Evolutionary conservation across 2,113 vertebrate species (phyloP).

Genomic region (Grantiella picta): DNA sequence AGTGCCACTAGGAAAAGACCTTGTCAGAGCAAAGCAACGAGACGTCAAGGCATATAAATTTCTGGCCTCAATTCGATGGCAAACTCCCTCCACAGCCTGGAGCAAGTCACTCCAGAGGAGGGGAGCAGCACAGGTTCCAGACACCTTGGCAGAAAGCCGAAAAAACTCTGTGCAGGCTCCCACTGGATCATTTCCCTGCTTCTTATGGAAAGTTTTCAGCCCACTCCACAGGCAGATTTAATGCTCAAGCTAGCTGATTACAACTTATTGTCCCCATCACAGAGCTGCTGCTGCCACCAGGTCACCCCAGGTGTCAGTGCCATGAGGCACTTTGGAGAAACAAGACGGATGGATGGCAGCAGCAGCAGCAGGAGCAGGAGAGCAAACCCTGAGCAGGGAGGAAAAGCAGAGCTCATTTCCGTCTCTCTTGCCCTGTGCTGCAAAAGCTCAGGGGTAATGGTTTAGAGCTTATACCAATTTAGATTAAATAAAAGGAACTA

Average conservation of each 20-base stretch:
- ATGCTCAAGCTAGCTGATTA: background rate
- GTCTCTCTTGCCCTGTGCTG: background rate
- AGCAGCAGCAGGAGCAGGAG: background rate
- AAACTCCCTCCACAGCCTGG: background rate
- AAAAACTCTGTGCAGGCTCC: background rate
- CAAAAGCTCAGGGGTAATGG: background rate
- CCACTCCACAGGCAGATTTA: background rate
- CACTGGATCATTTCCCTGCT: background rate
- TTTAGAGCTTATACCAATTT: background rate
- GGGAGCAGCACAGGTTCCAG: background rate
- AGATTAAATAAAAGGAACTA: background rate
- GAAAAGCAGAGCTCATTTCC: background rate
- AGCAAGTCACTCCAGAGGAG: background rate
- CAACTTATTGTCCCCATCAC: background rate
- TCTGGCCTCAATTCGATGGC: rapidly evolving
- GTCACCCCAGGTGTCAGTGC: background rate
- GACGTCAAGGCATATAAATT: background rate
- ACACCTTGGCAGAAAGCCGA: background rate
- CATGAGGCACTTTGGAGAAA: background rate
- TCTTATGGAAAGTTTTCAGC: background rate
- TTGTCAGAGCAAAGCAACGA: background rate
- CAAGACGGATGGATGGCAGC: background rate
- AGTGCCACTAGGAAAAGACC: background rate
- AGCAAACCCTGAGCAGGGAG: background rate
- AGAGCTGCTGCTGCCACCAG: background rate